Conservation (phyloP, 2,113 vertebrate species). For the Charadrius vociferus region DNA sequence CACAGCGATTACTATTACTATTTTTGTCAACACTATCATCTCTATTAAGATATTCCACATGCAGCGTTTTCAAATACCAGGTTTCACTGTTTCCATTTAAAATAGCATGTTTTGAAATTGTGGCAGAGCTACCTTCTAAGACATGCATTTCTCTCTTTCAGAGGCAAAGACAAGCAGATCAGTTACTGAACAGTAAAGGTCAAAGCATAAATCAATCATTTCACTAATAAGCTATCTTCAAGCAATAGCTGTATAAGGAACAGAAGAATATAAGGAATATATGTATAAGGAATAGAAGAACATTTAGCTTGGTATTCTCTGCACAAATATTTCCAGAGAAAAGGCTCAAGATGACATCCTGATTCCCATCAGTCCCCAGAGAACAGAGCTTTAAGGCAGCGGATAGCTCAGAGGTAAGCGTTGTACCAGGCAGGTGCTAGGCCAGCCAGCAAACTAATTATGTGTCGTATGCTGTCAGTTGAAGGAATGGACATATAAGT, state of each 20-base stretch:
- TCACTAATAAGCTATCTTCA: conserved; percentile 45
- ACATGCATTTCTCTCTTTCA: background rate
- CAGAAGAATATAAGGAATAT: conserved; percentile 15
- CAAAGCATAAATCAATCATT: conserved; percentile 63
- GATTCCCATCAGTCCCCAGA: background rate
- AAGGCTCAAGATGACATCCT: background rate
- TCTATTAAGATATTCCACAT: background rate
- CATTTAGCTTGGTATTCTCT: background rate
- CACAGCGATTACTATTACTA: background rate
- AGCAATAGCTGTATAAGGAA: background rate
- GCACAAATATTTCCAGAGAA: background rate
- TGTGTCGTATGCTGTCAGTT: background rate
- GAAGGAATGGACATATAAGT: background rate
- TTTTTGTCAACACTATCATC: background rate
- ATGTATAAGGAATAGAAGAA: conserved; percentile 10
- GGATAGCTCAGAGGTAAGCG: background rate
- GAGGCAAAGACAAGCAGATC: conserved; percentile 56
- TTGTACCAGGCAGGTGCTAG: background rate
- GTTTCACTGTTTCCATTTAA: background rate
- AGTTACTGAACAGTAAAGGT: conserved; percentile 52
- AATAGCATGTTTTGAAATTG: background rate
- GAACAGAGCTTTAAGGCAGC: background rate
- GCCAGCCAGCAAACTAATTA: background rate
- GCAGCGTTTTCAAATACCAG: background rate
- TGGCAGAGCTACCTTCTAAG: background rate